Percentiles rank a stretch among this genome's conserved stretches.
Evolutionary conservation across 2,113 vertebrate species (phyloP).

Genomic region (Chloroceryle aenea): DNA sequence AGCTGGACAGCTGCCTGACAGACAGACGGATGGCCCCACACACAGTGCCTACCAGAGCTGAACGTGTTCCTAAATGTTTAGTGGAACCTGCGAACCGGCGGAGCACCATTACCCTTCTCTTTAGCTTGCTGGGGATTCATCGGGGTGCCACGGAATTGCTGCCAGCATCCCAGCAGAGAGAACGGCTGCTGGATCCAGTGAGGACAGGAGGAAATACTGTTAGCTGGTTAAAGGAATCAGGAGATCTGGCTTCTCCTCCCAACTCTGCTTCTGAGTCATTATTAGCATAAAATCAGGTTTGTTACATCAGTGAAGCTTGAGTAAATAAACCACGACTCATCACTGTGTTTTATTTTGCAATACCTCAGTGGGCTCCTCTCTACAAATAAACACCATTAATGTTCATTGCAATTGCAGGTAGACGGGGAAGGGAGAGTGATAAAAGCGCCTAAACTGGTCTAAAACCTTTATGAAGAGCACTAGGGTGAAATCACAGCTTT

Average conservation of each 20-base stretch:
- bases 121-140: neutral
- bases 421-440: neutral
- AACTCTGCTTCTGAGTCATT: slow-evolving; percentile 52
- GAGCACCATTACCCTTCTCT: neutral
- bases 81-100: neutral
- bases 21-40: neutral
- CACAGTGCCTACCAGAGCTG: neutral
- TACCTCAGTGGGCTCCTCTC: slow-evolving; percentile 47
- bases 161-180: neutral
- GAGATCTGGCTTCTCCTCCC: slow-evolving; percentile 55
- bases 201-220: neutral
- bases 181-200: neutral
- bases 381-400: slow-evolving; percentile 48
- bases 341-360: slow-evolving; percentile 66
- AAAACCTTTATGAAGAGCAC: neutral
- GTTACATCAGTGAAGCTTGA: slow-evolving; percentile 67
- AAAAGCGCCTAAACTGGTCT: neutral
- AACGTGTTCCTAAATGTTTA: neutral
- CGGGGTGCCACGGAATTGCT: neutral
- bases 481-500: neutral
- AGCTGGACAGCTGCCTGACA: neutral
- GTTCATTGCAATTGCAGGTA: neutral
- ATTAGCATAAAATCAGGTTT: slow-evolving; percentile 67
- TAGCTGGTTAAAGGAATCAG: slow-evolving; percentile 18
- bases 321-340: slow-evolving; percentile 70